Evolutionary conservation across 2,797 vertebrate genomes (phyloP).

Genomic region (Nothura maculosa): DNA sequence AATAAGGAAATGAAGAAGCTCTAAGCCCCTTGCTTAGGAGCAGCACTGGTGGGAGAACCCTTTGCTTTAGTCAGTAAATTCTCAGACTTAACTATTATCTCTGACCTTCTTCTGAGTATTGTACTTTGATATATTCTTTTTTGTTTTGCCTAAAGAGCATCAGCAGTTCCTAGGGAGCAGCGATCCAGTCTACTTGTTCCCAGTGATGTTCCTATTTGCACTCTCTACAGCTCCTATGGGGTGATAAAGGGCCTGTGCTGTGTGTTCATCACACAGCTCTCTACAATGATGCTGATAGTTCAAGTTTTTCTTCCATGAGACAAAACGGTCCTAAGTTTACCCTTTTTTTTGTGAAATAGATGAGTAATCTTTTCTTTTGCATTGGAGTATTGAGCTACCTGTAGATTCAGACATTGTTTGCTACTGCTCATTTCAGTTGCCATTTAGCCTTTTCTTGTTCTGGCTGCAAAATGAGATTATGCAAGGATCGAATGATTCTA

Average conservation of each 20-base stretch:
- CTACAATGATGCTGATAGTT: neutral
- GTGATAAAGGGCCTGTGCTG: rapidly evolving
- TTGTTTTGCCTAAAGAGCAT: neutral
- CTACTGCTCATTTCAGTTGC: neutral
- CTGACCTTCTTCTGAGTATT: neutral
- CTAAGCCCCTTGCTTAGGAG: neutral
- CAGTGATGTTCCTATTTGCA: neutral
- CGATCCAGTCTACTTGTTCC: neutral
- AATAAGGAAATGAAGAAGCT: neutral
- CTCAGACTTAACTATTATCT: neutral
- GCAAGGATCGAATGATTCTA: neutral
- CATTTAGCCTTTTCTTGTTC: neutral
- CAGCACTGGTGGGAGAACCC: neutral
- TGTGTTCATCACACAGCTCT: rapidly evolving
- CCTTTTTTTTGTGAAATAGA: neutral
- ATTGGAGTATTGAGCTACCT: neutral
- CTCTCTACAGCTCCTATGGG: rapidly evolving
- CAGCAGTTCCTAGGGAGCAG: neutral
- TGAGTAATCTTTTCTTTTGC: neutral
- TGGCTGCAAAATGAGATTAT: neutral
- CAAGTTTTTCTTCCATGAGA: neutral
- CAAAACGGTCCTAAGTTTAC: neutral
- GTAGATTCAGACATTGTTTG: neutral
- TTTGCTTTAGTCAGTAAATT: neutral
- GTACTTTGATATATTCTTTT: neutral